Evolutionary conservation across 30 jellyfish, hydroid and myxozoan genomes (phyloP).

Genomic region (Aurelia sp.): DNA sequence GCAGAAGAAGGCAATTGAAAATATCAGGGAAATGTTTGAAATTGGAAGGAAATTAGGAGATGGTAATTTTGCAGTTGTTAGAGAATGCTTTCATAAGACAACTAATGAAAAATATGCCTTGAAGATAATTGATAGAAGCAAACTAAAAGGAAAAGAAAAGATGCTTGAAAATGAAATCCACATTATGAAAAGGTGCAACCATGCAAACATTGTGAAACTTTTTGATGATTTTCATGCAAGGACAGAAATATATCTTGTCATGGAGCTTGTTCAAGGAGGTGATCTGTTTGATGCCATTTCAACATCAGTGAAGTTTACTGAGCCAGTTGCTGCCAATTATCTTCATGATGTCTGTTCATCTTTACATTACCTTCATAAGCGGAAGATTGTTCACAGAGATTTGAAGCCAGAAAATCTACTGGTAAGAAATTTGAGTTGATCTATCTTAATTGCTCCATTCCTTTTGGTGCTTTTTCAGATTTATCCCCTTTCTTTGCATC

Average conservation of each 20-base stretch:
- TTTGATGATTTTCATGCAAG: conserved; percentile 76
- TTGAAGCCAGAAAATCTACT: conserved; percentile 93
- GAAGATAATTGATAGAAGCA: conserved; percentile 86
- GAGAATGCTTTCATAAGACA: conserved; percentile 77
- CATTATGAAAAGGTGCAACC: conserved; percentile 81
- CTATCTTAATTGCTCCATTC: no score
- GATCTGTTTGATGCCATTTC: conserved; percentile 93
- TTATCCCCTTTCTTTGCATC: no score
- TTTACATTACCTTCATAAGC: conserved; percentile 83
- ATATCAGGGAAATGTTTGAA: conserved; percentile 64
- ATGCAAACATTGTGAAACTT: conserved; percentile 87
- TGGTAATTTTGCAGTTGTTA: conserved; percentile 97
- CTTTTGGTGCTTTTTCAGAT: no score
- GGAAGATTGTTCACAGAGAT: conserved; percentile 93
- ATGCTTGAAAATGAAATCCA: conserved; percentile 90
- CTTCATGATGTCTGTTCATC: conserved; percentile 91
- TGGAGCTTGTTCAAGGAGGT: conserved; percentile 97
- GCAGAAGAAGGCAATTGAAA: conserved; percentile 31
- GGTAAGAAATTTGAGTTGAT: conserved; percentile 61
- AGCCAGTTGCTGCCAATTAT: conserved; percentile 82
- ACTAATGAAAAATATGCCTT: conserved; percentile 78
- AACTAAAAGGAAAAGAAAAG: conserved; percentile 85
- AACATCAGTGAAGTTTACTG: conserved; percentile 79
- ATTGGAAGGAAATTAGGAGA: conserved; percentile 91
- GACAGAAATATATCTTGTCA: conserved; percentile 80